Conservation (phyloP, 2,797 vertebrate species). For the Muscicapa comitata region DNA sequence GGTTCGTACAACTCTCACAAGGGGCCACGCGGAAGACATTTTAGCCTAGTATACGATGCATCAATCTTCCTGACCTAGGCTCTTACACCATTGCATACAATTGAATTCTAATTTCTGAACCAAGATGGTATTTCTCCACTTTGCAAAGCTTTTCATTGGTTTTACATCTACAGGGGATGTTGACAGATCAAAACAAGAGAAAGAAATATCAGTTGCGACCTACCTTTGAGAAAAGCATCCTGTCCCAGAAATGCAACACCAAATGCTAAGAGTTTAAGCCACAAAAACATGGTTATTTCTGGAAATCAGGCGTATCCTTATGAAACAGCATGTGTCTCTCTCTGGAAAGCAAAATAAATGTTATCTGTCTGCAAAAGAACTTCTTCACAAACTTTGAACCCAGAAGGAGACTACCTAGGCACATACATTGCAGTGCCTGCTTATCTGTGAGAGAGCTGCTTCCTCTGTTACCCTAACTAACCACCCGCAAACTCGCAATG, state of each 20-base stretch:
- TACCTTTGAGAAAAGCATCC: constrained; percentile 65
- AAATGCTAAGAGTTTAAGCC: constrained; percentile 79
- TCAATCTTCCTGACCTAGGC: background rate
- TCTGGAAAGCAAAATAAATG: constrained; percentile 70
- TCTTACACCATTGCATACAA: background rate
- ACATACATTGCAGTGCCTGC: constrained; percentile 73
- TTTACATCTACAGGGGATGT: background rate
- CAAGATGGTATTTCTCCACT: background rate
- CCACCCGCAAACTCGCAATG: constrained; percentile 72
- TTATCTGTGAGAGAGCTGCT: constrained; percentile 79
- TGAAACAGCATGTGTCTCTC: constrained; percentile 80
- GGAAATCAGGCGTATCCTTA: constrained; percentile 69
- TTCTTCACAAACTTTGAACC: constrained; percentile 25
- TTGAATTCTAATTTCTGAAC: background rate
- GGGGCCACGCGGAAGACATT: background rate
- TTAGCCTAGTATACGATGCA: background rate
- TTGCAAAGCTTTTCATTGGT: background rate
- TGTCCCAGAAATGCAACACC: constrained; percentile 70
- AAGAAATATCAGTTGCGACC: constrained; percentile 7
- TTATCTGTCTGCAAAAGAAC: constrained; percentile 58
- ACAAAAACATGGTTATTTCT: constrained; percentile 84
- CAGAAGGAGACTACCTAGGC: constrained; percentile 51
- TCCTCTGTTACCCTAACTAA: constrained; percentile 80
- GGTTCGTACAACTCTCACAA: rapidly evolving
- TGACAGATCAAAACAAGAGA: background rate